Percentiles rank a stretch among this genome's conserved stretches.
These are phyloP conservation scores for Tenrec ecaudatus DNA, from an alignment of 2,113 vertebrate genomes.

Conservation along the genomic window DNA sequence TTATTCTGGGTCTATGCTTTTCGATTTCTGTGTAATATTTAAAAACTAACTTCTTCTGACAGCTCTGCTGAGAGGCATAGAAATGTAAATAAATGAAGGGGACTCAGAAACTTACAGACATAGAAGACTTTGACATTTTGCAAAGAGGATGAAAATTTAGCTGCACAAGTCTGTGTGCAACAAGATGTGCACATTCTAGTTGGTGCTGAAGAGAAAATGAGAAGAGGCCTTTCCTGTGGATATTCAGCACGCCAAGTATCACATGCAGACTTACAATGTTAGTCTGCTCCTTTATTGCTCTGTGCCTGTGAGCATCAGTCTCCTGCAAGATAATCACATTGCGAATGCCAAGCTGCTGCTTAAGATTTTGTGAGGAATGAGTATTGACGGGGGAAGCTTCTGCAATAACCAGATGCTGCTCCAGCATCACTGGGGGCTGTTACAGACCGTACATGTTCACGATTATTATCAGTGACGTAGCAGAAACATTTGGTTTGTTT, in stretches of 20 bases:
- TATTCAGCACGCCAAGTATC: neutral
- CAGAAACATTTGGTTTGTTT: neutral
- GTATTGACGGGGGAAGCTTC: neutral
- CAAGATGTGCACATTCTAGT: neutral
- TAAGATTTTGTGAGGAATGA: neutral
- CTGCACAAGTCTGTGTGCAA: neutral
- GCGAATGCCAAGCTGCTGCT: neutral
- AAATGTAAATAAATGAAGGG: slow-evolving; percentile 52
- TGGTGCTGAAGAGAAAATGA: neutral
- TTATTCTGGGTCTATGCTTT: slow-evolving; percentile 14
- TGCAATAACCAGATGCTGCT: neutral
- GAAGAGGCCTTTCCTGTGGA: neutral
- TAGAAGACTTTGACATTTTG: slow-evolving; percentile 39
- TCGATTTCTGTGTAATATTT: slow-evolving; percentile 15
- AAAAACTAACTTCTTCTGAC: slow-evolving; percentile 51
- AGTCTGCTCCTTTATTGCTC: neutral
- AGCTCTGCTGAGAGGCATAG: neutral
- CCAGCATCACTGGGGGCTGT: neutral
- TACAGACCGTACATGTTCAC: neutral
- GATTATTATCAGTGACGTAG: neutral
- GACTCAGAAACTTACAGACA: neutral
- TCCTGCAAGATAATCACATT: slow-evolving; percentile 17
- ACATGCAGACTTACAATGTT: neutral
- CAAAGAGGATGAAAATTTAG: neutral
- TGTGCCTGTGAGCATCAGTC: neutral